Percentiles rank a stretch among this genome's conserved stretches.
Evolutionary conservation across 2,797 vertebrate species (phyloP).

Genomic region (Otus scops): DNA sequence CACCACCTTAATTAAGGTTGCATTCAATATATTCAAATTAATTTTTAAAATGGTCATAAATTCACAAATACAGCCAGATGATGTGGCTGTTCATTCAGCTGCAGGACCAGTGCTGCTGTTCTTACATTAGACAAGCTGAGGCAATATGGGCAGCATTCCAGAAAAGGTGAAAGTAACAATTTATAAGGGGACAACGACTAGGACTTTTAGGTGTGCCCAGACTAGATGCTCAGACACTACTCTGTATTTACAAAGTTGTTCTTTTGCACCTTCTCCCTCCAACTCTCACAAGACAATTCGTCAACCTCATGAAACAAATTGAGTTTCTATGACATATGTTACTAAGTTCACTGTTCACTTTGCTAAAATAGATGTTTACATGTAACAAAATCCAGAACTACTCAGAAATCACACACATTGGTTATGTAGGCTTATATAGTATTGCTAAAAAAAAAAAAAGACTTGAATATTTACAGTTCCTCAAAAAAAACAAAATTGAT

Average conservation of each 20-base stretch:
- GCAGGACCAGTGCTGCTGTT: neutral
- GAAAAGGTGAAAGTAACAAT: neutral
- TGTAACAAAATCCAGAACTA: neutral
- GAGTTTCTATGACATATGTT: neutral
- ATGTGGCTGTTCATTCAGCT: neutral
- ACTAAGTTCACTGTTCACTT: neutral
- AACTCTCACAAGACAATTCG: neutral
- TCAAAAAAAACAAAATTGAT: neutral
- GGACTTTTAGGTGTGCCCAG: neutral
- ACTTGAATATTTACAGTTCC: neutral
- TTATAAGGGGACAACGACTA: accelerated
- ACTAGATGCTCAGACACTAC: neutral
- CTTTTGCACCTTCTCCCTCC: neutral
- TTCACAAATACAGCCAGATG: neutral
- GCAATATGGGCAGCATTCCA: neutral
- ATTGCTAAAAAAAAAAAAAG: neutral
- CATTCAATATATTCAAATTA: neutral
- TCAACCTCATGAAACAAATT: neutral
- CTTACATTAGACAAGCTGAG: neutral
- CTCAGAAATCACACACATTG: neutral
- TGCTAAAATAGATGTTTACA: slow-evolving; percentile 29
- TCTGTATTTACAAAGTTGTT: neutral
- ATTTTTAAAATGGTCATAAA: neutral
- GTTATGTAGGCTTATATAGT: neutral
- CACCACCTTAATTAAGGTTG: neutral